These are phyloP conservation scores for Lepidocyrtoides sp. DNA, from an alignment of 2,888 invertebrate genomes.

Conservation along the genomic window DNA sequence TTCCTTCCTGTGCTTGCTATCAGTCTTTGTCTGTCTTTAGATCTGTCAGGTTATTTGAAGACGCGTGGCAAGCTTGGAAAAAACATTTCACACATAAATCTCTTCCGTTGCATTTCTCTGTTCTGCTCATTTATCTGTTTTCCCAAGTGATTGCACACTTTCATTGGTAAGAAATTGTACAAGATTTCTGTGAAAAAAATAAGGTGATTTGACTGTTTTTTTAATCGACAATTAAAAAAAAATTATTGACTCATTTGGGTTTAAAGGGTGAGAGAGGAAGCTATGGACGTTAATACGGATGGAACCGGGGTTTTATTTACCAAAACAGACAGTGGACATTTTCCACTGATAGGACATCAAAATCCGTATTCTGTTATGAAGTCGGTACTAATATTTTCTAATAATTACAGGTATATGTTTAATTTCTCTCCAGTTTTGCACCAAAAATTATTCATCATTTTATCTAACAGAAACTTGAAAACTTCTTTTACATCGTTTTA, in stretches of 20 bases:
- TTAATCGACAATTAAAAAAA: no score
- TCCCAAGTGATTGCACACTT: not conserved
- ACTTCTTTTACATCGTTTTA: no score
- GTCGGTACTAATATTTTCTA: no score
- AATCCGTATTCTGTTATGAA: not conserved
- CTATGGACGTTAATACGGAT: slow-evolving; percentile 27
- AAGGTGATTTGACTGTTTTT: no score
- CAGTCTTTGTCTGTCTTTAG: slow-evolving; percentile 58
- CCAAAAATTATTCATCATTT: no score
- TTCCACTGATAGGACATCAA: not conserved
- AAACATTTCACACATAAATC: not conserved
- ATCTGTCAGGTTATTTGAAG: slow-evolving; percentile 48
- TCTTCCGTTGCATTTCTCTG: not conserved
- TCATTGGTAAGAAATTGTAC: no score
- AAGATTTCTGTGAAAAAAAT: no score
- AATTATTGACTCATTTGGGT: no score
- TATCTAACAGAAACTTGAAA: no score
- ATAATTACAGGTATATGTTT: no score
- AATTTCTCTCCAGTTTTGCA: no score
- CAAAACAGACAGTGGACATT: not conserved
- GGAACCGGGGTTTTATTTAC: slow-evolving; percentile 61
- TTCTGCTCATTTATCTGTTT: not conserved
- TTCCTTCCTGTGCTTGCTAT: slow-evolving; percentile 65
- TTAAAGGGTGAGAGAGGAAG: not conserved
- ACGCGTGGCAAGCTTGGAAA: not conserved